These are phyloP conservation scores for Hyphantria cunea DNA, from an alignment of 1,140 invertebrate genomes.

Conservation along the genomic window DNA sequence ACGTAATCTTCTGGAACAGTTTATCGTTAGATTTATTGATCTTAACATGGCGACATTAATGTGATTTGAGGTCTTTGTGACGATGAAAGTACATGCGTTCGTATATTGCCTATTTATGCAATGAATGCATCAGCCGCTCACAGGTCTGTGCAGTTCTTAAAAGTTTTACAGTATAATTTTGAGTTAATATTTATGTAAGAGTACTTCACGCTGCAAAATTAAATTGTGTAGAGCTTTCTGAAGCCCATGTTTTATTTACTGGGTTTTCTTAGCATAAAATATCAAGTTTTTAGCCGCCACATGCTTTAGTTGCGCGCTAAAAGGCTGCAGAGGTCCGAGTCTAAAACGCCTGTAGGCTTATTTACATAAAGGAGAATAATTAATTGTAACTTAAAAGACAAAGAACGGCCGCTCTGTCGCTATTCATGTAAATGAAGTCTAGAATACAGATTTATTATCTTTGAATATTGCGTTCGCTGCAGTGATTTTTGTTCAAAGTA, in stretches of 20 bases:
- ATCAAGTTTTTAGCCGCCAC: constrained; percentile 40
- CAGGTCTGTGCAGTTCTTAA: too few species aligned
- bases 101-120: too few species aligned
- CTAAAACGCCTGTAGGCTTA: constrained; percentile 51
- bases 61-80: too few species aligned
- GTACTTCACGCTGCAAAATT: constrained; percentile 16
- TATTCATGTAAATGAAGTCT: constrained; percentile 73
- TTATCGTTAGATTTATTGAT: too few species aligned
- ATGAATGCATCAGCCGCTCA: too few species aligned
- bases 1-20: too few species aligned
- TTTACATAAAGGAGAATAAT: constrained; percentile 77
- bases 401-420: constrained; percentile 58
- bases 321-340: constrained; percentile 41
- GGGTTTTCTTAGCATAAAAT: constrained; percentile 42
- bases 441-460: constrained; percentile 40
- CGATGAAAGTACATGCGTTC: too few species aligned
- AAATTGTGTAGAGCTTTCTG: constrained; percentile 9
- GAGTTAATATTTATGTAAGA: background rate
- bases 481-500: constrained; percentile 34
- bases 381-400: constrained; percentile 75
- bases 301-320: constrained; percentile 46
- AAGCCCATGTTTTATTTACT: constrained; percentile 35
- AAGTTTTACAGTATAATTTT: too few species aligned
- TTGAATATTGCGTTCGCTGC: constrained; percentile 27
- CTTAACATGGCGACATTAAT: too few species aligned